Conservation (phyloP, 2,113 vertebrate species). For the Capra hircus region DNA sequence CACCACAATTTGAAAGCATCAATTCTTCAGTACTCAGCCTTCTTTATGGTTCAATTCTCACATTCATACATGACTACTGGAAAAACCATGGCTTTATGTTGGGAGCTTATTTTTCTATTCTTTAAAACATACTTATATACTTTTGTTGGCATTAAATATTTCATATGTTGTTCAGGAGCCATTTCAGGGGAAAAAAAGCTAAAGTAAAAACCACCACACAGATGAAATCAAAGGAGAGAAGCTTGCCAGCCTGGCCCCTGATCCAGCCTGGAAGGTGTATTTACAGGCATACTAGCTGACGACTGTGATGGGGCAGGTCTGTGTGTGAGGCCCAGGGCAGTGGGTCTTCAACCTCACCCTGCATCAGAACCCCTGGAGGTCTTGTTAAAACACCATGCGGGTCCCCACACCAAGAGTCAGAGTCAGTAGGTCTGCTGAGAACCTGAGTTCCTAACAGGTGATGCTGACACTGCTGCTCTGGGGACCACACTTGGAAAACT, state of each 20-base stretch:
- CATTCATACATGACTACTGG: background rate
- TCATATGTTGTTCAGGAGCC: background rate
- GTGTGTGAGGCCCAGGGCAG: background rate
- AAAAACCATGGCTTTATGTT: background rate
- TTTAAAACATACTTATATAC: background rate
- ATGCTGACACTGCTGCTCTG: background rate
- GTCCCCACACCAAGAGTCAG: background rate
- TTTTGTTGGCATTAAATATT: background rate
- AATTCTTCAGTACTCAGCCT: background rate
- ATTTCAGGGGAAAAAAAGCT: background rate
- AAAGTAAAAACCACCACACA: background rate
- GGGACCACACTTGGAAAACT: background rate
- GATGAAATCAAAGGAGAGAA: background rate
- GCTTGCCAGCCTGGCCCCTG: background rate
- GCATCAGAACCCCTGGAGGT: background rate
- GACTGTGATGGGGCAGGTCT: accelerated
- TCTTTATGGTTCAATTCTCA: background rate
- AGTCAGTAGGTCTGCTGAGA: background rate
- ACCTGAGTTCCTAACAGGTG: background rate
- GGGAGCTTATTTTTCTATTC: background rate
- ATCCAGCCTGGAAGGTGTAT: too few species aligned
- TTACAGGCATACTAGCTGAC: too few species aligned
- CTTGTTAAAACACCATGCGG: background rate
- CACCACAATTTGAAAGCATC: background rate
- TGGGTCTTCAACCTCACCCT: background rate